Conservation (phyloP, 30 jellyfish, hydroid and myxozoan genomes). For the Morbakka virulenta region DNA sequence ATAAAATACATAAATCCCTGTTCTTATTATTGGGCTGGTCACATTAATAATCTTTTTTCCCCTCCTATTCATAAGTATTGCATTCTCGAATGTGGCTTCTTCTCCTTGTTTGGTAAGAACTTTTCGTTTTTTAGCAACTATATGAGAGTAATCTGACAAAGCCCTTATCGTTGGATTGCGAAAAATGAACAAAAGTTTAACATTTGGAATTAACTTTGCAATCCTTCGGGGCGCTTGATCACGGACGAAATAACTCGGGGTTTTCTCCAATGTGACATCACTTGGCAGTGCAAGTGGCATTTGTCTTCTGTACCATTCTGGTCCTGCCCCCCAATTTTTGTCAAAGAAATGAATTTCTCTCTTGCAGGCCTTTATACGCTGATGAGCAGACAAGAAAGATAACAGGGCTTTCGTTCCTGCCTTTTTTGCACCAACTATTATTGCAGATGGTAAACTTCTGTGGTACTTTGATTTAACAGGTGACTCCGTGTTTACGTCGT, state of each 20-base stretch:
- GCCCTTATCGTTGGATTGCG: conserved; percentile 90
- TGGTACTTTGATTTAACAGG: not conserved
- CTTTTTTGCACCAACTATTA: conserved; percentile 89
- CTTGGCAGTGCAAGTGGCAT: conserved; percentile 78
- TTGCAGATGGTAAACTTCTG: conserved; percentile 66
- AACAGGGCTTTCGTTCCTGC: conserved; percentile 93
- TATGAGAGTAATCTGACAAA: conserved; percentile 82
- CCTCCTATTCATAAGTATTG: not conserved
- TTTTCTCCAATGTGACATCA: conserved; percentile 79
- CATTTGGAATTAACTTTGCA: conserved; percentile 46
- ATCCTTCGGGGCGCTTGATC: conserved; percentile 72
- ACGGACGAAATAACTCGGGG: conserved; percentile 76
- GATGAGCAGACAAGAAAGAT: conserved; percentile 80
- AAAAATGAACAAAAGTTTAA: conserved; percentile 61
- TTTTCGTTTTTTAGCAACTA: conserved; percentile 52
- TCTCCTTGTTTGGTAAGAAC: conserved; percentile 4
- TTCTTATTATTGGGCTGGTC: conserved; percentile 14
- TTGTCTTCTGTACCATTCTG: conserved; percentile 45
- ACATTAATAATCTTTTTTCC: not conserved
- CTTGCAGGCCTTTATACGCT: conserved; percentile 46
- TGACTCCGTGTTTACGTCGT: too few relatives aligned
- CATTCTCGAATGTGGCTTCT: conserved; percentile 21
- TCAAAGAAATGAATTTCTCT: conserved; percentile 91
- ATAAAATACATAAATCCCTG: conserved; percentile 55
- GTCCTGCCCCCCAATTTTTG: conserved; percentile 60